Conservation (phyloP, 64 coral and sea anemone genomes). For the Montipora sp. region DNA sequence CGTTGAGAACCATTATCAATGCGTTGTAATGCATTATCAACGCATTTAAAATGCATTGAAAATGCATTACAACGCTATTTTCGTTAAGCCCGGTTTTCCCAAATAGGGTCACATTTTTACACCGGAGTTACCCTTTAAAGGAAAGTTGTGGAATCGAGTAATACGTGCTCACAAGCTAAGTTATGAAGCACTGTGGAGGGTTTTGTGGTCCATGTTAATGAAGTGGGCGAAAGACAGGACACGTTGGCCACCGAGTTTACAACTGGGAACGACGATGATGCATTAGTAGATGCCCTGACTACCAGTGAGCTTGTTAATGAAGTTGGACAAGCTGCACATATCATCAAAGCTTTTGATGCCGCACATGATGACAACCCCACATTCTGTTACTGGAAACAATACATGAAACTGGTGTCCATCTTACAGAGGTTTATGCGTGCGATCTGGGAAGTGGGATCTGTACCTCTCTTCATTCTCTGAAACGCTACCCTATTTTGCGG, state of each 20-base stretch:
- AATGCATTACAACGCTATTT: no score
- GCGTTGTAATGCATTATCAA: no score
- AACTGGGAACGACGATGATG: not conserved
- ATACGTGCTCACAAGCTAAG: slow-evolving; percentile 81
- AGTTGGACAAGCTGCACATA: slow-evolving; percentile 5
- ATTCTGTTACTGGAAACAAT: slow-evolving; percentile 68
- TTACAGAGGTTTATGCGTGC: slow-evolving; percentile 64
- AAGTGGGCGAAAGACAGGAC: slow-evolving; percentile 40
- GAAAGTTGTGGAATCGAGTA: slow-evolving; percentile 66
- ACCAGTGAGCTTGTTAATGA: slow-evolving; percentile 27
- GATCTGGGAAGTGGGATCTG: slow-evolving; percentile 64
- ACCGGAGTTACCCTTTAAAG: not conserved
- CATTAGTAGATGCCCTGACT: not conserved
- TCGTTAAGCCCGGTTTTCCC: no score
- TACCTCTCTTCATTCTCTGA: slow-evolving; percentile 70
- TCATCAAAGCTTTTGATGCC: slow-evolving; percentile 64
- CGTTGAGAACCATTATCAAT: no score
- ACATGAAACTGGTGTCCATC: slow-evolving; percentile 70
- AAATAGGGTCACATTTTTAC: no score
- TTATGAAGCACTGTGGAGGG: slow-evolving; percentile 79
- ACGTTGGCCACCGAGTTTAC: slow-evolving; percentile 36
- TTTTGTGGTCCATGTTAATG: slow-evolving; percentile 61
- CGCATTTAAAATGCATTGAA: no score
- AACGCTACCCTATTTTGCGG: slow-evolving; percentile 82
- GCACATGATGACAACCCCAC: slow-evolving; percentile 47